Base-by-base conservation (phyloP, 2,888 invertebrate genomes). In the Oligia fasciuncula region DNA sequence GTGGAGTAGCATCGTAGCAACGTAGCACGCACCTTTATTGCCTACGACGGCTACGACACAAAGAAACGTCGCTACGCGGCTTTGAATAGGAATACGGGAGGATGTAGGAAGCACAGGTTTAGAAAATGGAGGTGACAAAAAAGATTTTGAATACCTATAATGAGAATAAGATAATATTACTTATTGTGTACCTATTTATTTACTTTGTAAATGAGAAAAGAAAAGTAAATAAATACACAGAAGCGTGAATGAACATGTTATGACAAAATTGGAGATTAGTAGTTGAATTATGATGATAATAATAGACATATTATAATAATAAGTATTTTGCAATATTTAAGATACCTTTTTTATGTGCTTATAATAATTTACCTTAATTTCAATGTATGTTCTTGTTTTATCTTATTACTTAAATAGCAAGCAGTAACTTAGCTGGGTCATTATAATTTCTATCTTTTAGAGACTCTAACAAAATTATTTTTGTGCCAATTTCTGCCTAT, bases 31-130 rank as follows among this genome's bases (percentile, higher is more conserved):
- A 92, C 93, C 93, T 93, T 93, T 94, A 94, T 93, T 94, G 94
- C 93, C 93, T 91, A 91, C 92, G 92, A 93, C 91, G 94, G 93
- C 93, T 91, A 91, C 92, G 92, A 93, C 91, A 95, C 95, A 95
- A 95, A 95, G 95, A 94, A 93, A 91, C 89, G 89, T 90, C 90
- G 92, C 92, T 92, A 91, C 93, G 88, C 84, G 86, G 88, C 81
- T 83, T 87, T 91, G 92, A 92, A 93, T 90, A 89, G 89, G 87
- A 83, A 82, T 81, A 81, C 66, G n/a, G n/a, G n/a, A 75, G 11
- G 77, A 85, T 70, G 73, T 73, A 82, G 23, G 77, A 81, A 75
- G 46, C 40, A 14, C 1, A 13, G 5, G 76, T 57, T 67, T 72
- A 17, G 29, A 77, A 80, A 68, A 81, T 91, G 83, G 93, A 94